Conservation (phyloP, 2,797 vertebrate genomes). For the Crocodylus rhombifer region DNA sequence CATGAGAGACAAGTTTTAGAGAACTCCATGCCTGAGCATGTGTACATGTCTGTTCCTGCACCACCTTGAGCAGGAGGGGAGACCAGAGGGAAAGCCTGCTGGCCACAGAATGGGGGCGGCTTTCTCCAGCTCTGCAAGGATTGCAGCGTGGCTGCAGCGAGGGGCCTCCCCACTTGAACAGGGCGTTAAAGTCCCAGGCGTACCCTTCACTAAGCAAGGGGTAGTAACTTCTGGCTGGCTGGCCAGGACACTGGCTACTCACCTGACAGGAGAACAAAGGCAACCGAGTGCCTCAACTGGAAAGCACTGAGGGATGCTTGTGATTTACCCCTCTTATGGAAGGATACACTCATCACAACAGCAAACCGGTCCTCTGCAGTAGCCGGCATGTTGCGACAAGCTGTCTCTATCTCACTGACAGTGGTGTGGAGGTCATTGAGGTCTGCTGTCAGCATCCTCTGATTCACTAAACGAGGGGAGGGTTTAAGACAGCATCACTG, state of each 20-base stretch:
- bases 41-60: background rate
- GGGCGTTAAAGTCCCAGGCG: background rate
- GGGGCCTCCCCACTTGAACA: accelerated
- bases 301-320: accelerated
- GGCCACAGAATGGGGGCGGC: accelerated
- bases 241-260: background rate
- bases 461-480: constrained; percentile 86
- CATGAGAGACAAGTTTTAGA: background rate
- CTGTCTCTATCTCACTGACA: constrained; percentile 91
- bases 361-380: constrained; percentile 92
- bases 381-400: constrained; percentile 90
- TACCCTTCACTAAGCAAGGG: background rate
- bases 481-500: background rate
- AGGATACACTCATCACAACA: constrained; percentile 94
- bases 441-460: constrained; percentile 90
- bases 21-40: accelerated
- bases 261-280: background rate
- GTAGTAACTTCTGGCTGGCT: accelerated
- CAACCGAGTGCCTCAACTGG: accelerated
- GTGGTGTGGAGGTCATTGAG: constrained; percentile 92
- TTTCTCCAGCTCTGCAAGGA: background rate
- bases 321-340: background rate
- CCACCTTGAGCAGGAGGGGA: background rate
- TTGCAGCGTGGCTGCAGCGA: accelerated
- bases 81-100: accelerated